Evolutionary conservation across 2,888 invertebrate species (phyloP).

Genomic region (Archips xylosteana): DNA sequence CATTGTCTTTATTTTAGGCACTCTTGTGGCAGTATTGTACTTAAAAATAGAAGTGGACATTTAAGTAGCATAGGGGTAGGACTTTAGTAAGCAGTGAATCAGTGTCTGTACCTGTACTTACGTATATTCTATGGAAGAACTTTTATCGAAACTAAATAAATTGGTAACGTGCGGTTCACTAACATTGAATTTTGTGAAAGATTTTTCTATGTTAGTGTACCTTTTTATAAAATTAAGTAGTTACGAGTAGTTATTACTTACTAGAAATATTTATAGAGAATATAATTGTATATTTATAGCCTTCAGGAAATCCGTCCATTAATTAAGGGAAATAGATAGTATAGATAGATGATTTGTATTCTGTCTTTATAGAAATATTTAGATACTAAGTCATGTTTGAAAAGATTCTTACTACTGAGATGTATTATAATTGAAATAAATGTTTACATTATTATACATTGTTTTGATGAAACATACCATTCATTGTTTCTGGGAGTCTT

Average conservation of each 20-base stretch:
- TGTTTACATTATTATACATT: not conserved
- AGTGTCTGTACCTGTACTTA: not conserved
- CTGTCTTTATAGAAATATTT: constrained; percentile 17
- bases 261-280: not conserved
- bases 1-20: not conserved
- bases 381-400: constrained; percentile 11
- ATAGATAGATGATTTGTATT: constrained; percentile 29
- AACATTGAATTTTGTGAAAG: not conserved
- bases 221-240: not conserved
- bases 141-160: not conserved
- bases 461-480: not conserved
- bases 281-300: constrained; percentile 56
- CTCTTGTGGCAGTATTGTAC: constrained; percentile 47
- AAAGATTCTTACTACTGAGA: not conserved
- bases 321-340: constrained; percentile 49
- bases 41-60: constrained; percentile 33
- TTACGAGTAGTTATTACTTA: not conserved
- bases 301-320: constrained; percentile 78
- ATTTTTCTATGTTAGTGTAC: not conserved
- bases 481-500: not conserved
- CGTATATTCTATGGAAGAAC: not conserved
- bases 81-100: not conserved
- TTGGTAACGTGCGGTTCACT: not conserved
- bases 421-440: constrained; percentile 31
- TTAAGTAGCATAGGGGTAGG: not conserved